Evolutionary conservation across 2,888 invertebrate genomes (phyloP).

Genomic region (Megalurothrips usitatus): DNA sequence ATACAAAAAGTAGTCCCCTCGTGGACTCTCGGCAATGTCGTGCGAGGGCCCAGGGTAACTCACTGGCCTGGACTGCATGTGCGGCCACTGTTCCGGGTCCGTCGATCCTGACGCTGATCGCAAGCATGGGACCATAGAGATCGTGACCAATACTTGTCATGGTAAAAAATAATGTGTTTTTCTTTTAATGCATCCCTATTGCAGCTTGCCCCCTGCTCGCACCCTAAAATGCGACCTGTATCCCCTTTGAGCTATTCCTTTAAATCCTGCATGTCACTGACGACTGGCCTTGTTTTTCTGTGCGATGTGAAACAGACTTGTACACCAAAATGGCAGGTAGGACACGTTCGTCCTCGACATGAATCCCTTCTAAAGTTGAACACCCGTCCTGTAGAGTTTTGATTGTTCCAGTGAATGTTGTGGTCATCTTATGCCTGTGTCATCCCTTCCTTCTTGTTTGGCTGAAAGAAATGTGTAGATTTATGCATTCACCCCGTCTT

Average conservation of each 20-base stretch:
- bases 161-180: not conserved
- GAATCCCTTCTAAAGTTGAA: not conserved
- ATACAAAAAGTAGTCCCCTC: too few relatives aligned
- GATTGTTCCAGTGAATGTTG: not conserved
- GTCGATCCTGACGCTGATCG: not conserved
- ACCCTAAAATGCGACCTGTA: not conserved
- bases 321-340: not conserved
- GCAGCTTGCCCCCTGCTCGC: constrained; percentile 22
- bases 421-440: not conserved
- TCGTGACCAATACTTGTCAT: not conserved
- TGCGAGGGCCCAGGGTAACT: not conserved
- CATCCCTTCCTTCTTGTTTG: not conserved
- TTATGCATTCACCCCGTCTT: not conserved
- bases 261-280: not conserved
- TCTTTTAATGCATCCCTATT: not conserved
- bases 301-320: not conserved
- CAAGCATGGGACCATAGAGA: constrained; percentile 5
- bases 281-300: not conserved
- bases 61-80: not conserved
- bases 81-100: not conserved
- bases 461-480: not conserved
- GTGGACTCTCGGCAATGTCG: too few relatives aligned
- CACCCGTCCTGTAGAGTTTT: not conserved
- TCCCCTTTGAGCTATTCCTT: not conserved
- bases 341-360: not conserved